Evolutionary conservation across 2,113 vertebrate species (phyloP), one percentile per base, ranked within the genome.

Genomic region (Ahaetulla prasina): DNA sequence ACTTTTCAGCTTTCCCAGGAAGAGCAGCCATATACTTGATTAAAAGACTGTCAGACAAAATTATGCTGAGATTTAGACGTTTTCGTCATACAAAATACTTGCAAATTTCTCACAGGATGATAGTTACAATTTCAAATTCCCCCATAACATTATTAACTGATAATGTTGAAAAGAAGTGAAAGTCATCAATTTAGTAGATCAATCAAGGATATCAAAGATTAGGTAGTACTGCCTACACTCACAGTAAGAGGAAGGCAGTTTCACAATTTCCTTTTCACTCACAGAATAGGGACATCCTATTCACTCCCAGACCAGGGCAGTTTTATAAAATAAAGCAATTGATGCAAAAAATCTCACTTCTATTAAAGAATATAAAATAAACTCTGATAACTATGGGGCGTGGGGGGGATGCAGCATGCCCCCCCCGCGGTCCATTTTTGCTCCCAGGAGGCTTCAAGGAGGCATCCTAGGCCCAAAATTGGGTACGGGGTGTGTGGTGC

Each of bases 1-100:
- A 6, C 23, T 93, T 95, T 95, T 89, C 50, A 92, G 3, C 54
- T 49, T 30, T n/a, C 49, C 54, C 22, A 92, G 22, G 5, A 89
- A 92, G 9, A 87, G 22, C 45, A 95, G 54, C 91, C 30, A 3
- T 88, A 30, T 94, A 11, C 0, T 0, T 16, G 84, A 23, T 93
- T 90, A 53, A 85, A 53, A 92, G 49, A 8, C 0, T 0, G 60
- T 30, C 30, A 30, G 27, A 16, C 23, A 57, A 90, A 54, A 93
- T 95, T 93, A 63, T 60, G 18, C 30, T n/a, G 53, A 47, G 53
- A 27, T 57, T 57, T 91, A 91, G 80, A 85, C 14, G 23, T 35
- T 63, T 30, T 47, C 50, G 35, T 35, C 30, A 35, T 35, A 91
- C 60, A 10, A 63, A 87, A 87, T 63, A 22, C 63, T n/a, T 63